phyloP scores from a whole-genome alignment of 2,113 vertebrate genomes.

The Pedionomus torquatus region DNA sequence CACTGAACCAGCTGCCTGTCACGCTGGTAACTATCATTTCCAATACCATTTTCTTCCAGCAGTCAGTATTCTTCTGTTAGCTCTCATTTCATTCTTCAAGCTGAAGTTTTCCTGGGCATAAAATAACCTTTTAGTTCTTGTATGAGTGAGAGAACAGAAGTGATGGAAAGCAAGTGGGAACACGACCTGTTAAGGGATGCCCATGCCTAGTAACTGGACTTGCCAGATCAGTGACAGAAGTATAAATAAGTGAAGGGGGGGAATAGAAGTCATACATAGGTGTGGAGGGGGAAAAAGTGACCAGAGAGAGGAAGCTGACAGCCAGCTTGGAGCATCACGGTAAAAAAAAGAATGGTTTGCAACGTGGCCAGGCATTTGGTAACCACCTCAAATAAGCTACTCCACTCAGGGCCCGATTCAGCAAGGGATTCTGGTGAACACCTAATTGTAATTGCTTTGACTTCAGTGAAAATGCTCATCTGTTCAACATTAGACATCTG shows the following conservation, averaged over 20 bases:
- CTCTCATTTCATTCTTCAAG: neutral
- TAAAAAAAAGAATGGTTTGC: neutral
- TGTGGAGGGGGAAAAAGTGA: neutral
- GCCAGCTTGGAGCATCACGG: neutral
- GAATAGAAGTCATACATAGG: neutral
- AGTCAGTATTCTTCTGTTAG: neutral
- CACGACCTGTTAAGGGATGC: neutral
- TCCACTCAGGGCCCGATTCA: neutral
- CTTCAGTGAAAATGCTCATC: constrained; percentile 3
- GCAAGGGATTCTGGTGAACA: neutral
- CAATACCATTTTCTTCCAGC: neutral
- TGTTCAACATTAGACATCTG: neutral
- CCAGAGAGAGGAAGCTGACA: neutral
- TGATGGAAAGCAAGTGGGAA: neutral
- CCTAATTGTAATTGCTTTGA: neutral
- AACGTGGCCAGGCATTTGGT: neutral
- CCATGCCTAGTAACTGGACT: neutral
- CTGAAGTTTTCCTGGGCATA: neutral
- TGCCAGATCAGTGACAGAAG: neutral
- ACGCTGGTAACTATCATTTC: neutral
- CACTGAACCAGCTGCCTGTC: neutral
- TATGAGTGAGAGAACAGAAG: neutral
- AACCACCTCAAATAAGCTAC: neutral
- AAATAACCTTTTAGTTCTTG: neutral
- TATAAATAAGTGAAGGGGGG: neutral